These are phyloP conservation scores for Redunca redunca DNA, from an alignment of 2,113 vertebrate genomes.

Conservation along the genomic window DNA sequence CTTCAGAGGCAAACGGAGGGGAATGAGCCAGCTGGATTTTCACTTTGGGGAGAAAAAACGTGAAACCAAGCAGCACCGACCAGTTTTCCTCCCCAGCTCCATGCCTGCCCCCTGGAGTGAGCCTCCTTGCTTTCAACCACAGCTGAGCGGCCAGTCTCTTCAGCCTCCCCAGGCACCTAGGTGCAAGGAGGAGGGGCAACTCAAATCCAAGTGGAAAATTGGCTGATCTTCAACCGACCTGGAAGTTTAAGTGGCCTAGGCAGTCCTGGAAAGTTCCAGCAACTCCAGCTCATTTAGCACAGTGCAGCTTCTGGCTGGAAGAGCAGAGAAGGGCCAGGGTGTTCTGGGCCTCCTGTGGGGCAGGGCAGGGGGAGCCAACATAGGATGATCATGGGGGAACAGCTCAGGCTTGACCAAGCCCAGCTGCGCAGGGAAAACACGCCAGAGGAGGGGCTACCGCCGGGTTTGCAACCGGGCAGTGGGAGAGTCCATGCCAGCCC, in stretches of 20 bases:
- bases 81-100: neutral
- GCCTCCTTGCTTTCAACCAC: neutral
- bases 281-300: too few relatives aligned
- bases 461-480: neutral
- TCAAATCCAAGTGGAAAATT: neutral
- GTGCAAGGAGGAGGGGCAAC: neutral
- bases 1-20: neutral
- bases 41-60: neutral
- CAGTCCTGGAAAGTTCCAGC: neutral
- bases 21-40: slow-evolving; percentile 33
- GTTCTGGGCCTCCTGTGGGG: neutral
- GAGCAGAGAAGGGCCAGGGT: neutral
- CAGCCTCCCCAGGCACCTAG: neutral
- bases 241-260: neutral
- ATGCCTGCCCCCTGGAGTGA: neutral
- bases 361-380: neutral
- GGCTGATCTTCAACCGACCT: neutral
- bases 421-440: neutral
- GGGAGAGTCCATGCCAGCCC: neutral
- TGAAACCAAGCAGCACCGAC: neutral
- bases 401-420: neutral
- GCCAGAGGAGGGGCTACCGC: neutral
- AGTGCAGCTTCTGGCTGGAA: neutral
- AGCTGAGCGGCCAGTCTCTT: neutral
- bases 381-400: neutral